These are phyloP conservation scores for Aptenodytes forsteri DNA, from an alignment of 2,113 vertebrate genomes.

Conservation along the genomic window DNA sequence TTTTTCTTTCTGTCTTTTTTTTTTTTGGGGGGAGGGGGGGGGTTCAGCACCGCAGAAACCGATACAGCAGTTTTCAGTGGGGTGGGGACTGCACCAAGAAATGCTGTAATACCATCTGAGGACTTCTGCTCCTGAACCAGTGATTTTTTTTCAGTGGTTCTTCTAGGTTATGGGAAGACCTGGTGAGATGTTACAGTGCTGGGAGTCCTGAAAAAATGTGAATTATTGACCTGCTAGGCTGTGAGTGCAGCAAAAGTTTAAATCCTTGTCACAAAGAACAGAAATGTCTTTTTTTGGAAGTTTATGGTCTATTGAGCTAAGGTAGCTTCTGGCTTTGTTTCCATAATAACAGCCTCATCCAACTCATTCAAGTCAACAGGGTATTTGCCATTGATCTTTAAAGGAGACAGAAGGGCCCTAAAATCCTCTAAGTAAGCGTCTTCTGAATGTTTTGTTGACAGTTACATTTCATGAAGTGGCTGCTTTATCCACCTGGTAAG, in stretches of 20 bases:
- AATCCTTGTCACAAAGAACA: constrained; percentile 50
- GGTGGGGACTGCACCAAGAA: fast-evolving
- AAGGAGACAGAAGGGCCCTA: not conserved
- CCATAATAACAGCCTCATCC: not conserved
- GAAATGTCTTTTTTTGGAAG: not conserved
- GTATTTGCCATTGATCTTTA: not conserved
- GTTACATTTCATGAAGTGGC: not conserved
- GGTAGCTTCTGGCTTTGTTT: constrained; percentile 41
- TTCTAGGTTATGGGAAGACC: not conserved
- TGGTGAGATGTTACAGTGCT: not conserved
- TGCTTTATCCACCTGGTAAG: not conserved
- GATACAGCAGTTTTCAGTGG: too few relatives aligned
- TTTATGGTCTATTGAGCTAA: constrained; percentile 31
- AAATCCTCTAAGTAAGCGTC: not conserved
- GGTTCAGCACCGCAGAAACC: too few relatives aligned
- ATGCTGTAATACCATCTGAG: not conserved
- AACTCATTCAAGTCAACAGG: not conserved
- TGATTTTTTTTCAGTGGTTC: not conserved
- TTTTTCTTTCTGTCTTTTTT: not conserved
- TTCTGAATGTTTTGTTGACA: not conserved
- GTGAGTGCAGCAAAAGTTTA: constrained; percentile 22
- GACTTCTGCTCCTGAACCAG: not conserved
- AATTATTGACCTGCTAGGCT: constrained; percentile 53
- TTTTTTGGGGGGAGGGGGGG: fast-evolving
- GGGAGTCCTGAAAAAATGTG: not conserved